A percentile compares a stretch with the other conserved stretches of the same genome.
phyloP scores from a whole-genome alignment of 2,888 invertebrate genomes.

The Pegoplata infirma region DNA sequence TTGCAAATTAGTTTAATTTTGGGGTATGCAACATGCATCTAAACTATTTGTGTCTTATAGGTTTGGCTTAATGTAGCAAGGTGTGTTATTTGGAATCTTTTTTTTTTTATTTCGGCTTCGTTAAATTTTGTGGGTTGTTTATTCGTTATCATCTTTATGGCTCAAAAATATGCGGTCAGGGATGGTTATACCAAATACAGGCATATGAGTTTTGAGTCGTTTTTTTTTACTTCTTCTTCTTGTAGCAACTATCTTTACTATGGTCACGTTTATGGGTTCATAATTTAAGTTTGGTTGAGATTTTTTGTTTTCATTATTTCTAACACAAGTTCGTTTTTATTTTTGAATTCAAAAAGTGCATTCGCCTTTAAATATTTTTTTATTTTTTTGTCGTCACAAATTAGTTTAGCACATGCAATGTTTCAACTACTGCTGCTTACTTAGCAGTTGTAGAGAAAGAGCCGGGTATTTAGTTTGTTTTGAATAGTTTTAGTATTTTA shows the following conservation, averaged over 20 bases:
- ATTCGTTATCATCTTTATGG: constrained; percentile 45
- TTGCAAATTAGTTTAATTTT: constrained; percentile 56
- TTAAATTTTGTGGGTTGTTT: constrained; percentile 38
- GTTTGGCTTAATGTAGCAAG: constrained; percentile 59
- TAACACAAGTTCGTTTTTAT: constrained; percentile 1
- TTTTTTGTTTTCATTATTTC: constrained; percentile 9
- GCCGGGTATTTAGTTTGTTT: background rate
- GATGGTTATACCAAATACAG: constrained; percentile 47
- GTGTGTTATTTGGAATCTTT: constrained; percentile 64
- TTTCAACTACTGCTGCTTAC: no score
- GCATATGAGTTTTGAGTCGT: constrained; percentile 20
- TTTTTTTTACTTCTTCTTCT: no score
- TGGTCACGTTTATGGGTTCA: constrained; percentile 57
- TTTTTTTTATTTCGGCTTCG: constrained; percentile 46
- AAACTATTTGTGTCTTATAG: constrained; percentile 51
- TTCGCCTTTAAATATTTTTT: constrained; percentile 30
- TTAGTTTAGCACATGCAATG: constrained; percentile 59
- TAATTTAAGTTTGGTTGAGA: constrained; percentile 29
- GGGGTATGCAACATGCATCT: constrained; percentile 55
- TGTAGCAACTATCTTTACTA: constrained; percentile 35
- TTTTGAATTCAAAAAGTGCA: constrained; percentile 48
- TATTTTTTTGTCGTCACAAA: constrained; percentile 46
- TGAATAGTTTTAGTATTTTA: constrained; percentile 14
- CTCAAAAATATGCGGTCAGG: constrained; percentile 49
- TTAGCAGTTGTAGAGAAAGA: constrained; percentile 1